Evolutionary conservation across 2,797 vertebrate species (phyloP).

Genomic region (Glyptemys insculpta): DNA sequence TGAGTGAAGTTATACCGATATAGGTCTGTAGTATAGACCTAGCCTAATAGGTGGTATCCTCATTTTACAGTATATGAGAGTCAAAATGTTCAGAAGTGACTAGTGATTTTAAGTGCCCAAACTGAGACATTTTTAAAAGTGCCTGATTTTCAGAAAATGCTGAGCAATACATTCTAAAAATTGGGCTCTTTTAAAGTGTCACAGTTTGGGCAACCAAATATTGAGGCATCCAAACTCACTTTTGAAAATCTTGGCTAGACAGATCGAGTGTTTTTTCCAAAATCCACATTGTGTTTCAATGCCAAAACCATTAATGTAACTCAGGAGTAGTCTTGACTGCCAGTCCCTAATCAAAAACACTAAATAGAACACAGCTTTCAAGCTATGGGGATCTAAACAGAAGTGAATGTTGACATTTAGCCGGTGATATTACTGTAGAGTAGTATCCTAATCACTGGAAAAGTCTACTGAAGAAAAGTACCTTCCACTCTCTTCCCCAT

Average conservation of each 20-base stretch:
- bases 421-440: not conserved
- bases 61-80: not conserved
- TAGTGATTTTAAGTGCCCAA: not conserved
- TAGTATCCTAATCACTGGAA: fast-evolving
- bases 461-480: fast-evolving
- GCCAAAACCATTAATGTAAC: not conserved
- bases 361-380: not conserved
- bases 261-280: not conserved
- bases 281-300: not conserved
- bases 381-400: not conserved
- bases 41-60: not conserved
- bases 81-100: not conserved
- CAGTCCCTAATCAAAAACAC: not conserved
- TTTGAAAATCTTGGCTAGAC: not conserved
- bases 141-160: constrained; percentile 20
- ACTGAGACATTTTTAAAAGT: not conserved
- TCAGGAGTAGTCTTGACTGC: not conserved
- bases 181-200: not conserved
- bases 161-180: not conserved
- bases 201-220: not conserved
- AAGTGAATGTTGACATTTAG: not conserved
- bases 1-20: not conserved
- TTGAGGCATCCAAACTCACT: not conserved
- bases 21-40: not conserved
- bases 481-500: not conserved